Evolutionary conservation across 2,888 invertebrate genomes (phyloP).

Genomic region (Drosophila buzzatii): DNA sequence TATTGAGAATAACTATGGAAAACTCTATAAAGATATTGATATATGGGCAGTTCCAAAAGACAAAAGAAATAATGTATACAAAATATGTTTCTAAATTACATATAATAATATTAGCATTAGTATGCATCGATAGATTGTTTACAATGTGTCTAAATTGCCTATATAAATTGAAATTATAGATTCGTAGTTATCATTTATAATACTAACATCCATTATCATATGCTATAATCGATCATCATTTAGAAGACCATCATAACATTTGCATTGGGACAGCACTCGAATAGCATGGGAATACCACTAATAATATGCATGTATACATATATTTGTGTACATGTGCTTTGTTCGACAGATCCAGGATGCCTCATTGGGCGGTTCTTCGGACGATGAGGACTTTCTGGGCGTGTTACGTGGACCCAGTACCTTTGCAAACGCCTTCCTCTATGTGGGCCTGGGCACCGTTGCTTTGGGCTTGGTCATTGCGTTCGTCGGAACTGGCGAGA

Average conservation of each 20-base stretch:
- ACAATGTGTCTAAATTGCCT: not conserved
- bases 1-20: not conserved
- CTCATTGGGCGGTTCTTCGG: conserved; percentile 92
- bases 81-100: not conserved
- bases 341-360: conserved; percentile 91
- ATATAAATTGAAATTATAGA: not conserved
- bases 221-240: not conserved
- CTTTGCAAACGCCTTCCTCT: conserved; percentile 93
- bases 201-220: not conserved
- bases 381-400: conserved; percentile 89
- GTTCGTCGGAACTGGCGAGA: conserved; percentile 96
- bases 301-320: conserved; percentile 11
- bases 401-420: conserved; percentile 91
- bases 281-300: not conserved
- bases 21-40: not conserved
- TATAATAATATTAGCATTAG: not conserved
- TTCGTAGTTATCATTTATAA: not conserved
- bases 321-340: conserved; percentile 4
- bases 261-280: conserved; percentile 23
- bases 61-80: not conserved
- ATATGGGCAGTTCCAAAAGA: conserved; percentile 4
- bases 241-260: not conserved
- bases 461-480: conserved; percentile 94
- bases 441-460: conserved; percentile 93
- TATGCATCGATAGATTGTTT: not conserved